Evolutionary conservation across 2,113 vertebrate species (phyloP), one percentile per base, ranked within the genome.

Genomic region (Vicugna pacos): DNA sequence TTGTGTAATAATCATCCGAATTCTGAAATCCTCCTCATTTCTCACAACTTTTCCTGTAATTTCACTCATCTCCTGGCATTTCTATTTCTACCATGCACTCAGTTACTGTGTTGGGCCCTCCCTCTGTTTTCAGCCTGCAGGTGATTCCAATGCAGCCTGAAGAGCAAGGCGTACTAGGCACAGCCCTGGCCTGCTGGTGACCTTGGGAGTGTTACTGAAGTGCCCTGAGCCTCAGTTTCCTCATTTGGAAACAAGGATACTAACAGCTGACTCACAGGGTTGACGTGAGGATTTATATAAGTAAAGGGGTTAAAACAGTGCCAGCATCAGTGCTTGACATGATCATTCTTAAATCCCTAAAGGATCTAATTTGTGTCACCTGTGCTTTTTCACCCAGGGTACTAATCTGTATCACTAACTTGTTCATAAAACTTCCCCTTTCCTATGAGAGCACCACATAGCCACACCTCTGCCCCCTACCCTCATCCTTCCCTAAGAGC

Each of bases 11-110:
- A 32, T 6, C 26, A 77, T 8, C 32, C 1, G 14, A 58, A 16
- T 9, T n/a, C 50, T 0, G 22, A 7, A 1, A 1, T 3, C 30
- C 1, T 20, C 70, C 24, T 12, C 32, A 7, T 0, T 22, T 19
- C 72, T 35, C 22, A 46, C 32, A 17, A 16, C 1, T 2, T 16
- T 6, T 28, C 26, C 30, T 2, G 6, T 1, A 3, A 10, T 1
- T 30, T 9, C 22, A 6, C 3, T 8, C 14, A 30, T 13, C 35
- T 65, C n/a, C n/a, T 6, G 14, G 50, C 30, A 8, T 14, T 54
- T 22, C 35, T 8, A 0, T 38, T 19, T 42, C 0, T 60, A 32
- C 15, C 5, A 4, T 5, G 6, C 5, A 10, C 62, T 17, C 3
- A 17, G 28, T 6, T 9, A 20, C 52, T 5, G 38, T 42, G 38